Evolutionary conservation across 2,888 invertebrate genomes (phyloP).

Genomic region (Chrysolina haemoptera): DNA sequence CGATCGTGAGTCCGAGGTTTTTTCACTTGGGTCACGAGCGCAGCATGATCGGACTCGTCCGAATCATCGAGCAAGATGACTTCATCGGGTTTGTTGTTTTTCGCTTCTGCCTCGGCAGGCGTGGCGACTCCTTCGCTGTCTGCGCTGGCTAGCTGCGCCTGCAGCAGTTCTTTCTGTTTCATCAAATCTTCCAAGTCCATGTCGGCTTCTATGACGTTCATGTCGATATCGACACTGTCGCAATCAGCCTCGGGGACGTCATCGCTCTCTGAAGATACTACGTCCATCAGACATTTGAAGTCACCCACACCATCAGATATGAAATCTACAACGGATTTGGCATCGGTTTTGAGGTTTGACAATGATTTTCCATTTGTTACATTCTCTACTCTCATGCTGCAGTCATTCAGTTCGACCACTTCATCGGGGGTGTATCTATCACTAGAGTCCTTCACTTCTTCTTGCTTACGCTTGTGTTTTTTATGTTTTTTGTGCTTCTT

Average conservation of each 20-base stretch:
- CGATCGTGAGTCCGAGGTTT: constrained; percentile 67
- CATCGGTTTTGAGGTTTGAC: constrained; percentile 66
- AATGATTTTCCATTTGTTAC: constrained; percentile 44
- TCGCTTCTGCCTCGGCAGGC: constrained; percentile 51
- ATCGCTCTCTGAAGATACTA: constrained; percentile 80
- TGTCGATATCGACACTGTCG: constrained; percentile 79
- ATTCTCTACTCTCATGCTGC: background rate
- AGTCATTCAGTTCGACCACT: constrained; percentile 10
- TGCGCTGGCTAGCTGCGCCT: constrained; percentile 85
- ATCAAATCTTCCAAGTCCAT: constrained; percentile 90
- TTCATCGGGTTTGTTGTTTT: constrained; percentile 71
- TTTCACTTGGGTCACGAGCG: constrained; percentile 55
- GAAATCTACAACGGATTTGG: constrained; percentile 70
- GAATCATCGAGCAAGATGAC: constrained; percentile 79
- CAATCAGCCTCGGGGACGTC: constrained; percentile 75
- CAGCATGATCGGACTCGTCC: constrained; percentile 67
- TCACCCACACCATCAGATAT: constrained; percentile 66
- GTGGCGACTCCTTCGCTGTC: constrained; percentile 70
- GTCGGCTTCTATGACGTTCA: constrained; percentile 86
- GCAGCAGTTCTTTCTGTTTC: constrained; percentile 88
- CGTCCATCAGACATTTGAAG: constrained; percentile 65
- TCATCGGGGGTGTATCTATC: constrained; percentile 67
- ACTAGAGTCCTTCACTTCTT: constrained; percentile 59
- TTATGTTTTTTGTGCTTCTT: constrained; percentile 80
- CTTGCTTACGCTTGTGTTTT: constrained; percentile 73